These are phyloP conservation scores for Dromas ardeola DNA, from an alignment of 2,113 vertebrate species.

Conservation along the genomic window DNA sequence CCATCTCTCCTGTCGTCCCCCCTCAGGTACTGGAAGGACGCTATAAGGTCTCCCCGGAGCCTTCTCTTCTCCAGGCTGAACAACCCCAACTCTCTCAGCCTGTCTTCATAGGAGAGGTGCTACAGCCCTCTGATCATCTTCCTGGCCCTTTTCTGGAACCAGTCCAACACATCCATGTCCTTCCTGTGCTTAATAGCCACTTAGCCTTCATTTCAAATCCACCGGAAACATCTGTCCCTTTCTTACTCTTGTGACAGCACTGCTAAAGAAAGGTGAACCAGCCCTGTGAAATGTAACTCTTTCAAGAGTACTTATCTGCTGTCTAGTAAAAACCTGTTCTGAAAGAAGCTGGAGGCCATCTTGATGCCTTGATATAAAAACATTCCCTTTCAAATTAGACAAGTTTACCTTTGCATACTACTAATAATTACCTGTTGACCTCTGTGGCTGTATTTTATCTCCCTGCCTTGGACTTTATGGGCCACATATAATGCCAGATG, in stretches of 20 bases:
- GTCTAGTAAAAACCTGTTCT: not conserved
- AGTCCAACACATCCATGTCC: too few species aligned
- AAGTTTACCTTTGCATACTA: not conserved
- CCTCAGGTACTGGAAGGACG: too few species aligned
- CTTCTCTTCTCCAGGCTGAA: too few species aligned
- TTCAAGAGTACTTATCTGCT: not conserved
- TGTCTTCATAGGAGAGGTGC: too few species aligned
- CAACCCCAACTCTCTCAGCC: too few species aligned
- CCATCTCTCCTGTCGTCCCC: too few species aligned
- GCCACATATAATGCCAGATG: not conserved
- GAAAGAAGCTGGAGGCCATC: not conserved
- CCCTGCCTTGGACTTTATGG: not conserved
- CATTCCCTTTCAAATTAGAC: not conserved
- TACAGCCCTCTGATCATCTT: too few species aligned
- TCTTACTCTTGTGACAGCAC: not conserved
- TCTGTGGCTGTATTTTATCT: not conserved
- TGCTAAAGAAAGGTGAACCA: not conserved
- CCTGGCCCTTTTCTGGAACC: too few species aligned
- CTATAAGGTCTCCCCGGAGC: too few species aligned
- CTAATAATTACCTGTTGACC: not conserved
- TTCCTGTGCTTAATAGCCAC: not conserved
- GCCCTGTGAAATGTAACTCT: not conserved
- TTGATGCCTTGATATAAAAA: not conserved
- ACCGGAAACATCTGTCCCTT: not conserved
- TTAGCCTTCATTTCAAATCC: not conserved